phyloP scores from a whole-genome alignment of 2,797 vertebrate genomes.

The Lacerta agilis region DNA sequence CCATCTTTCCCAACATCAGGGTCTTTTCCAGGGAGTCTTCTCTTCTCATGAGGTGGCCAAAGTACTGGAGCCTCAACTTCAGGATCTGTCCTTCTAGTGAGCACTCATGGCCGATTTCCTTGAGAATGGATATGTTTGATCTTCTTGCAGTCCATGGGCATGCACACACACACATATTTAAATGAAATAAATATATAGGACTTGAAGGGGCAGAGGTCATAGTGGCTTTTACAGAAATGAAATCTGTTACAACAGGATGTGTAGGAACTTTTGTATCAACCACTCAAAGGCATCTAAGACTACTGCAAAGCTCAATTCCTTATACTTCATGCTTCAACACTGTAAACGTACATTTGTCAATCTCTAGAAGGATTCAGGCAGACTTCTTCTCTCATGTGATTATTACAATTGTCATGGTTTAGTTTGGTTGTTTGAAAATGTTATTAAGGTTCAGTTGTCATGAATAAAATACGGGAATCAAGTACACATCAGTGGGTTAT shows the following conservation, averaged over 20 bases:
- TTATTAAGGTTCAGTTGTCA: background rate
- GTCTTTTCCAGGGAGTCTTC: too few relatives aligned
- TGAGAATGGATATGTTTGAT: too few relatives aligned
- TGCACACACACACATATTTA: background rate
- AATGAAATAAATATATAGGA: background rate
- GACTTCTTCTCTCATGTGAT: background rate
- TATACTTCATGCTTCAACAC: background rate
- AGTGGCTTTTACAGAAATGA: background rate
- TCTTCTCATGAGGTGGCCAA: too few relatives aligned
- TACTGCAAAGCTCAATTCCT: background rate
- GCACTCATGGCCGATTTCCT: too few relatives aligned
- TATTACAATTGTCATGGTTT: background rate
- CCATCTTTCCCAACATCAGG: too few relatives aligned
- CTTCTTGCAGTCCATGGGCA: too few relatives aligned
- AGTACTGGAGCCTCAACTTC: too few relatives aligned
- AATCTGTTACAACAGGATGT: background rate
- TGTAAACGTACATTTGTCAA: background rate
- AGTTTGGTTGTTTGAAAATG: background rate
- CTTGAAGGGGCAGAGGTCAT: background rate
- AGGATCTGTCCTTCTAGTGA: too few relatives aligned
- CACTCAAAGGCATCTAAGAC: background rate
- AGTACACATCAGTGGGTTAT: background rate
- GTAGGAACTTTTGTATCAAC: background rate
- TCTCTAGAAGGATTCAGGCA: background rate
- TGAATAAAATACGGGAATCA: background rate